Percentiles rank a stretch among this genome's conserved stretches.
Conservation (phyloP, 2,888 invertebrate species). For the Marronus borbonicus region DNA sequence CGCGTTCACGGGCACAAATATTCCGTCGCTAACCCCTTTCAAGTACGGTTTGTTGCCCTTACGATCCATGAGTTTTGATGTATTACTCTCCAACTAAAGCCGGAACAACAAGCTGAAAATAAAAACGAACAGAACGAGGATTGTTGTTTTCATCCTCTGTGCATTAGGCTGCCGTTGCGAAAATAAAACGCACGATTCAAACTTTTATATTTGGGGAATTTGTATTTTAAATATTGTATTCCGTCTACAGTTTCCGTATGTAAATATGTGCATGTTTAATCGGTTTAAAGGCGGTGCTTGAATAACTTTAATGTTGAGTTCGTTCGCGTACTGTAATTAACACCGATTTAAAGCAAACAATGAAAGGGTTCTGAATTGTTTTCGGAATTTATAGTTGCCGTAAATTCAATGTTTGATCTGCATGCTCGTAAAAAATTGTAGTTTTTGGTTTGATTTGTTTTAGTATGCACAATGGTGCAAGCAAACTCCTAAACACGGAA, state of each 20-base stretch:
- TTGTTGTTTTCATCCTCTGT: constrained; percentile 3
- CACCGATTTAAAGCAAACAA: constrained; percentile 17
- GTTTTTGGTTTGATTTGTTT: too few relatives aligned
- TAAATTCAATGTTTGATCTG: neutral
- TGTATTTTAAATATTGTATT: constrained; percentile 34
- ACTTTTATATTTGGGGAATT: constrained; percentile 30
- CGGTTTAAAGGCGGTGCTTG: constrained; percentile 14
- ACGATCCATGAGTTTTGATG: constrained; percentile 38
- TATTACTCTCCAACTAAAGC: constrained; percentile 41
- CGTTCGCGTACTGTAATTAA: constrained; percentile 17
- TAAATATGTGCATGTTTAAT: constrained; percentile 6
- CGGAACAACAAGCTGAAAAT: constrained; percentile 14
- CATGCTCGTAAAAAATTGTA: too few relatives aligned
- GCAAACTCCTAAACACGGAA: too few relatives aligned
- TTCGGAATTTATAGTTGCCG: neutral
- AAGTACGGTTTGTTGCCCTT: constrained; percentile 37
- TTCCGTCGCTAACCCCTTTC: constrained; percentile 28
- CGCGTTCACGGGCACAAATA: constrained; percentile 3
- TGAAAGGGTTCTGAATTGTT: neutral
- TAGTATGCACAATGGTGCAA: too few relatives aligned
- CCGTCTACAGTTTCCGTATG: neutral
- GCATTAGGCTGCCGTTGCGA: neutral
- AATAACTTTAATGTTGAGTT: constrained; percentile 4
- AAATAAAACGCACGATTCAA: constrained; percentile 4
- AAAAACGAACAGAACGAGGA: constrained; percentile 7